Percentiles rank a stretch among this genome's conserved stretches.
phyloP scores from a whole-genome alignment of 2,888 invertebrate genomes.

The Volucella inanis region DNA sequence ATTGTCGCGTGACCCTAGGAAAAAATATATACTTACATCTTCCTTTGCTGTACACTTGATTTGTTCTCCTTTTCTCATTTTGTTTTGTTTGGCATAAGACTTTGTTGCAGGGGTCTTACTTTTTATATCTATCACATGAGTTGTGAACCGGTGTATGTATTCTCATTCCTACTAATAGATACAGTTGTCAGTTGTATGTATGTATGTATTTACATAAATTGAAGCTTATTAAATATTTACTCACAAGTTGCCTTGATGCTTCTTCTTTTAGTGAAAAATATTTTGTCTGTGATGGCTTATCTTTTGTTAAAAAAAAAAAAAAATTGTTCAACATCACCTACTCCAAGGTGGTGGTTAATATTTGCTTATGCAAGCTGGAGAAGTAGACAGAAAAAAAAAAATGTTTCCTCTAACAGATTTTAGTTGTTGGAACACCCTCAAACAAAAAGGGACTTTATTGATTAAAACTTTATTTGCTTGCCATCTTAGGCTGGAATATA shows the following conservation, averaged over 20 bases:
- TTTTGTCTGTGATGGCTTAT: conserved; percentile 23
- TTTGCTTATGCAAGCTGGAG: neutral
- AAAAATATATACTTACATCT: conserved; percentile 25
- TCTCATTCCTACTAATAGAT: neutral
- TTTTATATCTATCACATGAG: too few species aligned
- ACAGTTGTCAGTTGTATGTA: too few species aligned
- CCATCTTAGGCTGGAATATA: conserved; percentile 19
- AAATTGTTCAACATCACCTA: neutral
- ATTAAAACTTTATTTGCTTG: conserved; percentile 59
- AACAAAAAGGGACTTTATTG: conserved; percentile 32
- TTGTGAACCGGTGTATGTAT: neutral
- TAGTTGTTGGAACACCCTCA: too few species aligned
- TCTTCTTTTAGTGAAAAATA: neutral
- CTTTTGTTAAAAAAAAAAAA: conserved; percentile 14
- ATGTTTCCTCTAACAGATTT: neutral
- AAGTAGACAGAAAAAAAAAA: neutral
- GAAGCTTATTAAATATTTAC: conserved; percentile 38
- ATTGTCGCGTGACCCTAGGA: conserved; percentile 42
- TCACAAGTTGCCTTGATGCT: conserved; percentile 5
- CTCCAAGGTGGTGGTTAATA: neutral
- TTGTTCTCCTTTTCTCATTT: neutral
- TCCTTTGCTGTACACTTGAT: neutral
- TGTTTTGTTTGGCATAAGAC: neutral
- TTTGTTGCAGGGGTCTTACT: neutral
- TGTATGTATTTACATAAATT: neutral